Percentiles rank a stretch among this genome's conserved stretches.
Conservation (phyloP, 2,888 invertebrate genomes). For the Parapristionchus giblindavisi region DNA sequence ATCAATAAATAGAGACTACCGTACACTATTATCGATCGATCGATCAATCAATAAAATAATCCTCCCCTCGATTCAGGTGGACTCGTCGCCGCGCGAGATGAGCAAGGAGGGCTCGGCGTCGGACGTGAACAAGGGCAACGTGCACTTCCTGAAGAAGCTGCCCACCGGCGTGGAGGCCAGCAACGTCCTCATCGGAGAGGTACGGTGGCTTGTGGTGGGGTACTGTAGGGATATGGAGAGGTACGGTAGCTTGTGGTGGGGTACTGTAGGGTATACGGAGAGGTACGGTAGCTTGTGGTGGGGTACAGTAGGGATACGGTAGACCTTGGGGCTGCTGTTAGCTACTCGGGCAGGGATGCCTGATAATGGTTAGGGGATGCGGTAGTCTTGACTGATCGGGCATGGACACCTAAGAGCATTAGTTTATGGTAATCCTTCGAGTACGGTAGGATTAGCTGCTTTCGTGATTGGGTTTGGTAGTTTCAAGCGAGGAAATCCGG, state of each 20-base stretch:
- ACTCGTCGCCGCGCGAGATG: conserved; percentile 67
- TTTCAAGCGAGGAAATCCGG: no score
- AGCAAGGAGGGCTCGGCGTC: conserved; percentile 51
- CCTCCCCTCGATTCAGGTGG: conserved; percentile 46
- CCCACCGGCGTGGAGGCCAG: conserved; percentile 95
- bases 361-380: no score
- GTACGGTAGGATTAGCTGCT: no score
- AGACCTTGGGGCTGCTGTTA: no score
- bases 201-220: conserved; percentile 23
- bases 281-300: background rate
- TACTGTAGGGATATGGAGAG: background rate
- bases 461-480: no score
- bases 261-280: background rate
- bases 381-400: no score
- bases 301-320: background rate
- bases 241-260: background rate
- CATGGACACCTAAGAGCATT: no score
- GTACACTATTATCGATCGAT: background rate
- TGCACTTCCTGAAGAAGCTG: conserved; percentile 93
- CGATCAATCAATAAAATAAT: background rate
- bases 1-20: background rate
- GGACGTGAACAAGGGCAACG: conserved; percentile 76
- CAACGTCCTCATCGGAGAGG: conserved; percentile 93
- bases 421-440: no score
- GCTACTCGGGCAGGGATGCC: no score